These are phyloP conservation scores for Lomographa bimaculata DNA, from an alignment of 2,888 invertebrate species.

Conservation along the genomic window DNA sequence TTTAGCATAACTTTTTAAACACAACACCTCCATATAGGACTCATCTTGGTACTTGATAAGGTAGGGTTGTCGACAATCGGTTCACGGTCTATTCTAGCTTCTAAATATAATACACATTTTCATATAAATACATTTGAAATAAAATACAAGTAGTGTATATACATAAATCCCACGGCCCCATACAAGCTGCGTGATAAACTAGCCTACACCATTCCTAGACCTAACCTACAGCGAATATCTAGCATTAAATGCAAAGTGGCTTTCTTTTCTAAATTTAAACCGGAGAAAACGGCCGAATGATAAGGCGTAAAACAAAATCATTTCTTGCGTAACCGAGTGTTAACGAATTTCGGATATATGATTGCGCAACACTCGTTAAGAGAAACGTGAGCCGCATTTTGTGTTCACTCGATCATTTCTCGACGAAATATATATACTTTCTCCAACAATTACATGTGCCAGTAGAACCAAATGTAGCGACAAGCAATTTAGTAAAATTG, in stretches of 20 bases:
- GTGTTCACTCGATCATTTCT: slow-evolving; percentile 65
- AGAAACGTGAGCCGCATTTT: slow-evolving; percentile 57
- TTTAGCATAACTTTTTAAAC: too few species aligned
- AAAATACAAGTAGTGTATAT: too few species aligned
- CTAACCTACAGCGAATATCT: slow-evolving; percentile 9
- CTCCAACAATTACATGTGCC: slow-evolving; percentile 65
- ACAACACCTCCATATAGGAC: too few species aligned
- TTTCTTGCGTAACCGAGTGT: slow-evolving; percentile 37
- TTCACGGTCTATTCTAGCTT: too few species aligned
- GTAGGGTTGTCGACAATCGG: too few species aligned
- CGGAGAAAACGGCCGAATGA: slow-evolving; percentile 22
- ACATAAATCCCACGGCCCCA: too few species aligned
- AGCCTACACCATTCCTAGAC: slow-evolving; percentile 2
- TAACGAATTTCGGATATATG: slow-evolving; percentile 39
- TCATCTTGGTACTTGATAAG: too few species aligned
- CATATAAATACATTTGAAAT: too few species aligned
- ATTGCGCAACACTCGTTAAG: slow-evolving; percentile 58
- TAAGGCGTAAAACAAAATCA: slow-evolving; percentile 28
- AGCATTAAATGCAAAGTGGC: slow-evolving; percentile 13
- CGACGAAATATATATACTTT: slow-evolving; percentile 74
- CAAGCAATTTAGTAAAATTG: too few species aligned
- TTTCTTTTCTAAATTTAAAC: slow-evolving; percentile 29
- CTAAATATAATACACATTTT: too few species aligned
- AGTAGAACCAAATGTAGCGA: too few species aligned
- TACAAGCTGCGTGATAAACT: too few species aligned